Conservation (phyloP, 2,888 invertebrate species). For the Pyrgus malvae region DNA sequence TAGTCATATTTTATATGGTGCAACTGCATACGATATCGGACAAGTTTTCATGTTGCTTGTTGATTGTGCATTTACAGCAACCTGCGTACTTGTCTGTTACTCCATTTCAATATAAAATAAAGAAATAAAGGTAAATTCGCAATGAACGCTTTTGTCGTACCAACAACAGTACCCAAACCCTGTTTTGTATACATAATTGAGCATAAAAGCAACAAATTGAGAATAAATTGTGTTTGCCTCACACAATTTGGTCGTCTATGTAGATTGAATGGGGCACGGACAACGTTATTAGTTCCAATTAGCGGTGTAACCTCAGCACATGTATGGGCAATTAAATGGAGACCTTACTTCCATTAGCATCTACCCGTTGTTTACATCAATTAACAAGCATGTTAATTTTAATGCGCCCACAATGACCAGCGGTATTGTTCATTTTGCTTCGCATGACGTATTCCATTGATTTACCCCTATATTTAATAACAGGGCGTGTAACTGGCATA, state of each 20-base stretch:
- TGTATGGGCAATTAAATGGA: conserved; percentile 78
- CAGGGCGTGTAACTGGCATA: conserved; percentile 19
- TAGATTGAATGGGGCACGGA: conserved; percentile 59
- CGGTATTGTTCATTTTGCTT: conserved; percentile 11
- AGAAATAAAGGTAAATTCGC: too few relatives aligned
- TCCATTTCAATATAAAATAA: too few relatives aligned
- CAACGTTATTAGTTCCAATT: conserved; percentile 77
- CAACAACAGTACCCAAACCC: background rate
- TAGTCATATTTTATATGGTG: too few relatives aligned
- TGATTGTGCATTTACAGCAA: too few relatives aligned
- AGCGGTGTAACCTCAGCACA: conserved; percentile 76
- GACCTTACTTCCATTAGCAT: conserved; percentile 78
- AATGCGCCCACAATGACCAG: conserved; percentile 29
- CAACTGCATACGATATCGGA: too few relatives aligned
- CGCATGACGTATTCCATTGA: conserved; percentile 17
- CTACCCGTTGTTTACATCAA: conserved; percentile 75
- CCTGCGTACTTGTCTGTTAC: too few relatives aligned
- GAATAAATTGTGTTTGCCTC: conserved; percentile 44
- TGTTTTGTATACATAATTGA: conserved; percentile 4
- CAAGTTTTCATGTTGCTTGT: too few relatives aligned
- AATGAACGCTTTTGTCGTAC: too few relatives aligned
- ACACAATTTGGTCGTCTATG: conserved; percentile 48
- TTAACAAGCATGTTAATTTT: conserved; percentile 71
- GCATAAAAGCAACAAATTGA: conserved; percentile 24
- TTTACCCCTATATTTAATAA: conserved; percentile 21